Conservation (phyloP, 2,888 invertebrate genomes). For the Cyaniris semiargus region DNA sequence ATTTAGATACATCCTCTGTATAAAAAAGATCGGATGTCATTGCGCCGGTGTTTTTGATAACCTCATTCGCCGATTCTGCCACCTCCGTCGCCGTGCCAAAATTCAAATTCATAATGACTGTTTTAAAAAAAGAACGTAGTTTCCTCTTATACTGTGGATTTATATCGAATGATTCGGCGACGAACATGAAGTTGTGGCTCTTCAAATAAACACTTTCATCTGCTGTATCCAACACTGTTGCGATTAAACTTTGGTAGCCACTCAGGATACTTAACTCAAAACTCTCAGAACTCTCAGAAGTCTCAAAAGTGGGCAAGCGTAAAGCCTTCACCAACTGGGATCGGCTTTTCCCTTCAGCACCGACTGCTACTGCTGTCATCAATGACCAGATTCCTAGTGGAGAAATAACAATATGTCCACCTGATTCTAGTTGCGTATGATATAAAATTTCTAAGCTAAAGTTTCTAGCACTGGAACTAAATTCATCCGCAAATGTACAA, state of each 20-base stretch:
- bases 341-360: constrained; percentile 60
- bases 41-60: constrained; percentile 64
- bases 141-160: constrained; percentile 51
- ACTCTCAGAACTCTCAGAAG: too few relatives aligned
- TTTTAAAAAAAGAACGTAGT: constrained; percentile 61
- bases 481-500: constrained; percentile 52
- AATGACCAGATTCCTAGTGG: constrained; percentile 73
- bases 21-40: constrained; percentile 65
- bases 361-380: constrained; percentile 65
- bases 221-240: constrained; percentile 3
- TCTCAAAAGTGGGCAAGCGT: not conserved
- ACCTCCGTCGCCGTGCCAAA: constrained; percentile 57
- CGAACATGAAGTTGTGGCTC: constrained; percentile 63
- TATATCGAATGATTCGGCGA: constrained; percentile 62
- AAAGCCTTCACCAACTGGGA: constrained; percentile 42
- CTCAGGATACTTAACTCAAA: not conserved
- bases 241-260: constrained; percentile 8
- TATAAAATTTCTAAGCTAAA: constrained; percentile 65
- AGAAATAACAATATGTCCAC: constrained; percentile 66
- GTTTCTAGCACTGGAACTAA: constrained; percentile 55
- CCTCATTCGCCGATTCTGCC: constrained; percentile 61
- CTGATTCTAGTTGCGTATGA: constrained; percentile 57
- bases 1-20: constrained; percentile 76
- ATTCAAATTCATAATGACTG: constrained; percentile 60
- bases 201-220: not conserved